These are phyloP conservation scores for Nephila pilipes DNA, from an alignment of 1,140 invertebrate species.

Conservation along the genomic window DNA sequence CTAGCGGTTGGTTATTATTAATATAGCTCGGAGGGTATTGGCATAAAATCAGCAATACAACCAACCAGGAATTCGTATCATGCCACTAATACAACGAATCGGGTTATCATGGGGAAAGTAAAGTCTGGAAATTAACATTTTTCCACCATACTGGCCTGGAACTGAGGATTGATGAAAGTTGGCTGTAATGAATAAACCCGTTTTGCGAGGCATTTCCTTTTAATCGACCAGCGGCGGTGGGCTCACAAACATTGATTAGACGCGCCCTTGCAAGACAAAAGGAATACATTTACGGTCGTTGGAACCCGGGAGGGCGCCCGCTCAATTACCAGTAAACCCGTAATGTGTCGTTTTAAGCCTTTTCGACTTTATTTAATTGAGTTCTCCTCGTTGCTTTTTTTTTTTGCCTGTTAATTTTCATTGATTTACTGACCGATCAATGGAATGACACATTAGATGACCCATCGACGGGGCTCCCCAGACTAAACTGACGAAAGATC, in stretches of 20 bases:
- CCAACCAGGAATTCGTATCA: background rate
- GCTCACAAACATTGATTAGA: constrained; percentile 41
- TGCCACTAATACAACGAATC: too few species aligned
- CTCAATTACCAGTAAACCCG: constrained; percentile 34
- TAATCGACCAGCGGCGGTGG: constrained; percentile 37
- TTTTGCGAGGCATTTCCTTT: constrained; percentile 34
- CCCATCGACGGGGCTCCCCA: background rate
- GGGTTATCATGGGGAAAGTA: background rate
- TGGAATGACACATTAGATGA: constrained; percentile 11
- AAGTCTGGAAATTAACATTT: constrained; percentile 48
- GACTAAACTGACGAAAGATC: constrained; percentile 3
- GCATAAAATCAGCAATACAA: constrained; percentile 46
- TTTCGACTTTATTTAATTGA: constrained; percentile 50
- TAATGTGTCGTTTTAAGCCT: constrained; percentile 41
- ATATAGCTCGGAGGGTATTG: constrained; percentile 38
- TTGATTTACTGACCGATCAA: constrained; percentile 52
- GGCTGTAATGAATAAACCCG: constrained; percentile 44
- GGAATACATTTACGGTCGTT: constrained; percentile 44
- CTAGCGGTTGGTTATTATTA: constrained; percentile 25
- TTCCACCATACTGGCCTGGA: constrained; percentile 1
- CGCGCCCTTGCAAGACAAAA: constrained; percentile 39
- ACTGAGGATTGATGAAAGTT: constrained; percentile 49
- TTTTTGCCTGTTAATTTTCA: constrained; percentile 11
- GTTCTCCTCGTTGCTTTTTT: background rate
- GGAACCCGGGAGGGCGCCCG: background rate